Percentiles rank a stretch among this genome's conserved stretches.
These are phyloP conservation scores for Acleris holmiana DNA, from an alignment of 2,888 invertebrate genomes.

Conservation along the genomic window DNA sequence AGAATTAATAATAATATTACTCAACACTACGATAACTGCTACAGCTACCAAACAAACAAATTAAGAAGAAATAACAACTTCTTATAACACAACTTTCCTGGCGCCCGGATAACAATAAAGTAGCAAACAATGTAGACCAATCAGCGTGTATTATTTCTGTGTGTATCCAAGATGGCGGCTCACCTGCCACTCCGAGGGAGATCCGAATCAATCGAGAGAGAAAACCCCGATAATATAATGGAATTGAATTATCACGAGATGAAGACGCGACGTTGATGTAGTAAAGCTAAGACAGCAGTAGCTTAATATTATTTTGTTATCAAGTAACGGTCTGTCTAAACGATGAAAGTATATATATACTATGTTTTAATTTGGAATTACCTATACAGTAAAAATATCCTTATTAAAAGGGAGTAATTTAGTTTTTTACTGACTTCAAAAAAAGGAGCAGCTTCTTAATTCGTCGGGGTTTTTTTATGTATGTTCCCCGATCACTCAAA, in stretches of 20 bases:
- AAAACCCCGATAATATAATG: constrained; percentile 77
- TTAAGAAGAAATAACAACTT: background rate
- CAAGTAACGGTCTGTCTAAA: no score
- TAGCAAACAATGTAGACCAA: constrained; percentile 32
- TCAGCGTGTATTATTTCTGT: constrained; percentile 23
- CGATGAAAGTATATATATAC: no score
- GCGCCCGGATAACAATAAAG: constrained; percentile 1
- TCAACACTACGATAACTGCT: no score
- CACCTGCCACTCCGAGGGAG: constrained; percentile 57
- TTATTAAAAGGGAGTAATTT: no score
- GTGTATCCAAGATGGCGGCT: constrained; percentile 41
- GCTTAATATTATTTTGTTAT: background rate
- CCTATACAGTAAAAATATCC: no score
- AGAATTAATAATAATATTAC: no score
- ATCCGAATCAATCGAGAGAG: constrained; percentile 74
- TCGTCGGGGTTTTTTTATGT: no score
- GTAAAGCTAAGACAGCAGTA: constrained; percentile 39
- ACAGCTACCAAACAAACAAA: no score
- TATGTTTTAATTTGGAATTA: background rate
- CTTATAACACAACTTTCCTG: background rate
- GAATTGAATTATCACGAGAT: constrained; percentile 81
- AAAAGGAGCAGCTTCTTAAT: no score
- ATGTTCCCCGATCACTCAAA: no score
- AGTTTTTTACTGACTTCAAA: no score
- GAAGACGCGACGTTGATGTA: constrained; percentile 61